A percentile compares a stretch with the other conserved stretches of the same genome.
Evolutionary conservation across 2,113 vertebrate genomes (phyloP).

Genomic region (Oenanthe melanoleuca): DNA sequence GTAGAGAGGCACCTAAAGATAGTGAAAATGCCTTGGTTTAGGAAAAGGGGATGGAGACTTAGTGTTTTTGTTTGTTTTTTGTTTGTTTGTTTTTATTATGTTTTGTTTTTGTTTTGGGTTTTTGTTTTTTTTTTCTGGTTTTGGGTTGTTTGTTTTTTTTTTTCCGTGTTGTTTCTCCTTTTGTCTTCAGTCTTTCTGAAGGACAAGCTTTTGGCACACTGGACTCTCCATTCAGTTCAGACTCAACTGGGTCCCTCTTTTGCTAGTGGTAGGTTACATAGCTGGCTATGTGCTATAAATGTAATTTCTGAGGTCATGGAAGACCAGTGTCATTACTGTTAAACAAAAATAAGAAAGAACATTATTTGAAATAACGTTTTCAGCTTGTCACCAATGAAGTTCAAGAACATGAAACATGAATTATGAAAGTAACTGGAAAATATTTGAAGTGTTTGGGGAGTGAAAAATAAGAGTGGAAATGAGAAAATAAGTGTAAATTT

Average conservation of each 20-base stretch:
- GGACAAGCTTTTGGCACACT: not conserved
- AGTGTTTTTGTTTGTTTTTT: not conserved
- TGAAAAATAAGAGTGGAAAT: not conserved
- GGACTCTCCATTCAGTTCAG: not conserved
- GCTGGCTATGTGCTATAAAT: not conserved
- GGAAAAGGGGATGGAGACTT: not conserved
- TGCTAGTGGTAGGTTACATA: not conserved
- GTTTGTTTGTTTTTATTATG: not conserved
- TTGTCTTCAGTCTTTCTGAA: not conserved
- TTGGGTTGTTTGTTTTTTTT: no score
- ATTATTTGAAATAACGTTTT: constrained; percentile 18
- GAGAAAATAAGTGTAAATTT: constrained; percentile 21
- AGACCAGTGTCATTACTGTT: not conserved
- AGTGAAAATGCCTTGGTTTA: not conserved
- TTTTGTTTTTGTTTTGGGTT: no score
- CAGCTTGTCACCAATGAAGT: constrained; percentile 43
- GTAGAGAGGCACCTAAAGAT: not conserved
- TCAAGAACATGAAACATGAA: constrained; percentile 24
- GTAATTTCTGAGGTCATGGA: not conserved
- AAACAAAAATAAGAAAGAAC: not conserved
- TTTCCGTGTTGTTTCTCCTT: not conserved
- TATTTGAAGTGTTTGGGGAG: not conserved
- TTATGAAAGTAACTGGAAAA: not conserved
- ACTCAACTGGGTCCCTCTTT: not conserved
- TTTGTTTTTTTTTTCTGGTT: no score